Evolutionary conservation across 1,140 invertebrate genomes (phyloP), one percentile per base, ranked within the genome.

Genomic region (Procambarus virginalis): DNA sequence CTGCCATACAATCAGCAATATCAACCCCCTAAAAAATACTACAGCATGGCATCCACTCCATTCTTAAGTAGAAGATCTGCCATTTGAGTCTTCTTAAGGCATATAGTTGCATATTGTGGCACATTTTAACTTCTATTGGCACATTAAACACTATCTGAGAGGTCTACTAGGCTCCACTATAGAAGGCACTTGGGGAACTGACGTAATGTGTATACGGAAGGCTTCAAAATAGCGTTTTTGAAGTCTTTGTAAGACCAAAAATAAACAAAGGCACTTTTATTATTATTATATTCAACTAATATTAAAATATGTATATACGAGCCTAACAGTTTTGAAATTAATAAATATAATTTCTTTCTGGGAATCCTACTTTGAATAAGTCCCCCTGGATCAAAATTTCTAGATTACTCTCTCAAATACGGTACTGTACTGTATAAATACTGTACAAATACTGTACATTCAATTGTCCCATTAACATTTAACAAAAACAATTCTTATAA

Each of bases 141-240:
- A 89, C 88, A 84, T 89, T 75, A 79, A 84, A 68, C 82, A 73
- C 82, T 48, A 77, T 48, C 79, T 60, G 58, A 79, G 84, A 76
- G 80, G 73, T 77, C 81, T 68, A 22, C 82, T 83, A 51, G 73
- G 73, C 68, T 78, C 60, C 88, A 84, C 55, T 46, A 76, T 60
- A 51, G 75, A 89, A 70, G 81, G 88, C 81, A 84, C 73, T 76
- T 78, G 6, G 45, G 60, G 68, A 77, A 68, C 68, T 75, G 34
- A 51, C 12, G 58, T 64, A 8, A 82, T 68, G 45, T 60, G 48
- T 5, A 73, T 58, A 55, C n/a, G 60, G n/a, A 86, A 86, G 84
- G 84, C 75, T 48, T 68, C 22, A 76, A 34, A 60, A 73, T 73
- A 22, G 46, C 14, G 22, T n/a, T 55, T 75, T 22, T 51, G 46